Base-by-base conservation (phyloP, 1,140 invertebrate species). In the Capitella teleta region DNA sequence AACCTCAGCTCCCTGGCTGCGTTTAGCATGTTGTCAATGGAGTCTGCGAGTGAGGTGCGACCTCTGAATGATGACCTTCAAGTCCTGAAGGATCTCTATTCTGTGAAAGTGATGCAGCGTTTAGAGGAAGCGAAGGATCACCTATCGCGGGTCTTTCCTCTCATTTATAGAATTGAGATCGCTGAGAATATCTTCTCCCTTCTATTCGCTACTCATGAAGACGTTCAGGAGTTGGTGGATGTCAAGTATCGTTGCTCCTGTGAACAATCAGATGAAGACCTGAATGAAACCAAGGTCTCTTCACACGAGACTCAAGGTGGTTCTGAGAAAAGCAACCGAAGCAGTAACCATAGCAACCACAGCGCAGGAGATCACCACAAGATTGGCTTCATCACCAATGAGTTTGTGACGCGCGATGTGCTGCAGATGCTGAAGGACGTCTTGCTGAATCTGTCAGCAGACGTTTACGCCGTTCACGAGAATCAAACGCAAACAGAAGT, bases 111-210 rank as follows among this genome's bases (percentile, higher is more conserved):
- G 24, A 16, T 44, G 25, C 5, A 26, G 18, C 24, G 58, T 51
- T 49, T 71, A 23, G 52, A 56, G 14, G 40, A 54, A 41, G 54
- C 57, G 5, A 61, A 61, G 54, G 45, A 57, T 12, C 61, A 60
- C 37, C 48, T 75, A 2, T 49, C 55, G 16, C 56, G 62, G 46
- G 54, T 75, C 16, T 63, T 63, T 36, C 70, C 72, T 5, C 47
- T 74, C 40, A 56, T 61, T 16, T 72, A 64, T 48, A 53, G 72
- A 10, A 54, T 74, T 2, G 74, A 75, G 57, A 62, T 74, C 10
- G 42, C 75, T 48, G 72, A 75, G 57, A 67, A 75, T 62, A 60
- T 75, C 5, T 75, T 71, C 57, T 65, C 69, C 21, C 50, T 75
- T 28, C 54, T 75, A 23, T 74, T 74, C 62, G 49, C 68, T 5